phyloP scores from a whole-genome alignment of 2,888 invertebrate species.

The Patella depressa region DNA sequence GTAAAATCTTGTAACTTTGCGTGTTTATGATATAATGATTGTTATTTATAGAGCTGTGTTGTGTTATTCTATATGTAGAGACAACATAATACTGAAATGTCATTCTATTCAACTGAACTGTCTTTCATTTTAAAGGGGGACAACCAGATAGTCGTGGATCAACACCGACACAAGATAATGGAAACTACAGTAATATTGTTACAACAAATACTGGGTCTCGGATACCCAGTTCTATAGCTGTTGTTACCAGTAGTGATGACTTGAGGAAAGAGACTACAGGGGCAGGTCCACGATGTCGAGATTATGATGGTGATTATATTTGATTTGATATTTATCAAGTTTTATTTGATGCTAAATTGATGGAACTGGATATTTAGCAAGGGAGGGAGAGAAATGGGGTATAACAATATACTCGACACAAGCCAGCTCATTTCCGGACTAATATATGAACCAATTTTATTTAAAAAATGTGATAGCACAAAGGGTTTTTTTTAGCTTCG shows the following conservation, averaged over 20 bases:
- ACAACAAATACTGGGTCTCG: slow-evolving; percentile 15
- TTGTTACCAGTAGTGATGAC: slow-evolving; percentile 19
- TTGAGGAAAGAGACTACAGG: neutral
- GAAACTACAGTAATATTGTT: slow-evolving; percentile 36
- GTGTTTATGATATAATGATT: slow-evolving; percentile 17
- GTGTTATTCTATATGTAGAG: slow-evolving; percentile 16
- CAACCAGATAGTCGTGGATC: slow-evolving; percentile 59
- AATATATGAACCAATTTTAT: too few species aligned
- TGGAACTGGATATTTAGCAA: too few species aligned
- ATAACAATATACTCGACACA: too few species aligned
- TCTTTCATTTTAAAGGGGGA: slow-evolving; percentile 20
- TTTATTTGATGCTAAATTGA: too few species aligned
- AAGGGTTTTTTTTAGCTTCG: too few species aligned
- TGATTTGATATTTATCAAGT: too few species aligned
- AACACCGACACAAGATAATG: slow-evolving; percentile 61
- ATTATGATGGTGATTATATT: slow-evolving; percentile 48
- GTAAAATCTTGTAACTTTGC: too few species aligned
- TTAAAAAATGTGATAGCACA: too few species aligned
- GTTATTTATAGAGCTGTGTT: slow-evolving; percentile 1
- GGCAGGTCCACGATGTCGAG: slow-evolving; percentile 42
- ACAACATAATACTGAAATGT: neutral
- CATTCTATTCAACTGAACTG: slow-evolving; percentile 2
- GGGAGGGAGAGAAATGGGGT: too few species aligned
- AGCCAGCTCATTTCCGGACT: too few species aligned
- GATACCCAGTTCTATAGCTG: slow-evolving; percentile 26